Evolutionary conservation across 1,140 invertebrate genomes (phyloP).

Genomic region (Theocolax elegans): DNA sequence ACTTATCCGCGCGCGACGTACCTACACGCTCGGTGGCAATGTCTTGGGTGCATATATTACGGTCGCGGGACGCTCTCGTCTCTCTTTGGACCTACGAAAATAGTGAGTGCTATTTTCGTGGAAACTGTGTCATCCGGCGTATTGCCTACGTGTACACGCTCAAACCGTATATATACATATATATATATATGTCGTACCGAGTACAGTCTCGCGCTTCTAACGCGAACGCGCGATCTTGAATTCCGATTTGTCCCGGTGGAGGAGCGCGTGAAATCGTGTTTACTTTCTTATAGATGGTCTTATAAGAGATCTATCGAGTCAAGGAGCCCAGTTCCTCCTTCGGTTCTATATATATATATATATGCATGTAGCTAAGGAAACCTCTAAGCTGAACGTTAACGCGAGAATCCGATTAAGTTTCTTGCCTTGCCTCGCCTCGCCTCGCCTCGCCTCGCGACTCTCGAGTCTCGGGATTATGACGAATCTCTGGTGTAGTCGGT

Average conservation of each 20-base stretch:
- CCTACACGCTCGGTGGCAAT: not conserved
- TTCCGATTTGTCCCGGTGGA: not conserved
- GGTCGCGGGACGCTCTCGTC: not conserved
- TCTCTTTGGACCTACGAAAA: slow-evolving; percentile 18
- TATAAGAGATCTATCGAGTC: no score
- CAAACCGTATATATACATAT: not conserved
- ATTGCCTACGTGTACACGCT: not conserved
- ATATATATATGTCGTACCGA: no score
- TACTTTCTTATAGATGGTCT: slow-evolving; percentile 3
- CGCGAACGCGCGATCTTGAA: no score
- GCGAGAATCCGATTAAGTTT: slow-evolving; percentile 26
- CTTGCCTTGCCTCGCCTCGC: no score
- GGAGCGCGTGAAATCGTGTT: not conserved
- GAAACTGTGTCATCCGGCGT: slow-evolving; percentile 18
- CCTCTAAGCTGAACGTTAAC: not conserved
- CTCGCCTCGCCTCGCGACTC: no score
- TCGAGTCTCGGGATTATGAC: slow-evolving; percentile 16
- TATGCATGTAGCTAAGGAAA: not conserved
- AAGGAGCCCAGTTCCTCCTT: slow-evolving; percentile 5
- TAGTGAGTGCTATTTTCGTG: slow-evolving; percentile 26
- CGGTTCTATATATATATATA: slow-evolving; percentile 8
- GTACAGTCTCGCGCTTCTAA: no score
- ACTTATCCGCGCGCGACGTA: not conserved
- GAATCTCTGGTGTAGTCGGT: no score
- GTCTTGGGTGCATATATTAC: slow-evolving; percentile 14